phyloP scores from a whole-genome alignment of 1,140 invertebrate genomes.

The Brachionus paranguensis region DNA sequence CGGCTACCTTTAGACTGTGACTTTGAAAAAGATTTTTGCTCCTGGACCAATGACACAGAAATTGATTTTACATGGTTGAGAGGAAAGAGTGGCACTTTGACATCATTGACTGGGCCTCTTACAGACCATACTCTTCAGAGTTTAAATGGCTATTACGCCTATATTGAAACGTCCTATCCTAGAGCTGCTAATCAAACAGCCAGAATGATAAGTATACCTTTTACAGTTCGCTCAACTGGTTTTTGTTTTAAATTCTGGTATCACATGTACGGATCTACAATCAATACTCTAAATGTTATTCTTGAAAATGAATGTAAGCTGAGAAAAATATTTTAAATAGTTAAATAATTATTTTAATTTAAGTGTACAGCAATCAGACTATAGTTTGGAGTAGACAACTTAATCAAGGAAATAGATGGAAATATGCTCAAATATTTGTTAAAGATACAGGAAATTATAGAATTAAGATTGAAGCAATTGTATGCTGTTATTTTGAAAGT shows the following conservation, averaged over 20 bases:
- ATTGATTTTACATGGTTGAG: constrained; percentile 72
- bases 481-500: background rate
- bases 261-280: constrained; percentile 26
- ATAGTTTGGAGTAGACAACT: constrained; percentile 12
- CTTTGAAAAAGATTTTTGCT: constrained; percentile 68
- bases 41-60: constrained; percentile 67
- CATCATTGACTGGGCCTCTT: constrained; percentile 41
- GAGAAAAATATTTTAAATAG: background rate
- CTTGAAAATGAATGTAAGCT: background rate
- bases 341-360: background rate
- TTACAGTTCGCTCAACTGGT: constrained; percentile 4
- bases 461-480: constrained; percentile 39
- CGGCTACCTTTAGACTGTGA: constrained; percentile 58
- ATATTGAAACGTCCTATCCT: constrained; percentile 22
- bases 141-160: background rate
- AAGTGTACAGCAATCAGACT: background rate
- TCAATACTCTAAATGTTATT: constrained; percentile 7
- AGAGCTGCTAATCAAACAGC: constrained; percentile 31
- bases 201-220: background rate
- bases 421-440: constrained; percentile 3
- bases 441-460: constrained; percentile 20
- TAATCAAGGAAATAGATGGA: constrained; percentile 28
- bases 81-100: constrained; percentile 62
- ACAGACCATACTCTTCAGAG: constrained; percentile 33
- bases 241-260: constrained; percentile 39